Percentiles rank a stretch among this genome's conserved stretches.
Conservation (phyloP, 2,113 vertebrate species). For the Salvelinus fontinalis region DNA sequence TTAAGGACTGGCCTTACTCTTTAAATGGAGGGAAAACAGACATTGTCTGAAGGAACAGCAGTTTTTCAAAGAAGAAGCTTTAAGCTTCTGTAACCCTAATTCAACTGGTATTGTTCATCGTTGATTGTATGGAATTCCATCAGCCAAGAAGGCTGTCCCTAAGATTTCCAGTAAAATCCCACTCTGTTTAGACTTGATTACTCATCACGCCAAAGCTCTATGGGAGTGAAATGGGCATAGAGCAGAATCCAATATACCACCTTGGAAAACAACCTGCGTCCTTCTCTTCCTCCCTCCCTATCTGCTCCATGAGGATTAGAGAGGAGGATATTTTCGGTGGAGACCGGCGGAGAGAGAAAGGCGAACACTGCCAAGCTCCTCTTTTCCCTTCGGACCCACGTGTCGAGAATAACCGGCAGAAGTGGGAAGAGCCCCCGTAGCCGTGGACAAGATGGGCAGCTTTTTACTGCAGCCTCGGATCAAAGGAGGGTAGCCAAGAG, state of each 20-base stretch:
- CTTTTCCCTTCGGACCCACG: conserved; percentile 27
- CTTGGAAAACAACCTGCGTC: conserved; percentile 42
- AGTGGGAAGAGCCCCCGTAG: conserved; percentile 19
- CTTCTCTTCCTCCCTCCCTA: conserved; percentile 26
- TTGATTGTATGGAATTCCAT: conserved; percentile 10
- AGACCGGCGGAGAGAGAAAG: conserved; percentile 13
- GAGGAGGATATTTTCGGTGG: conserved; percentile 49
- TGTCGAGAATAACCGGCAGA: conserved; percentile 26
- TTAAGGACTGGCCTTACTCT: not conserved
- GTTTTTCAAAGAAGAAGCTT: not conserved
- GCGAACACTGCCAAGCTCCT: conserved; percentile 45
- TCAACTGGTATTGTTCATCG: conserved; percentile 10
- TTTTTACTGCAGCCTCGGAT: conserved; percentile 39
- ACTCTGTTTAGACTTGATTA: conserved; percentile 28
- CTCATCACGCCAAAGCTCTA: conserved; percentile 30
- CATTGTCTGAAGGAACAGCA: no score
- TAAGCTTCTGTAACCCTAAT: not conserved
- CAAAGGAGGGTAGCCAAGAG: conserved; percentile 48
- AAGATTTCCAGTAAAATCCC: conserved; percentile 19
- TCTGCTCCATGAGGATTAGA: conserved; percentile 45
- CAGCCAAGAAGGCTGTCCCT: not conserved
- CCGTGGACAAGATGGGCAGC: conserved; percentile 20
- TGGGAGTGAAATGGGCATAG: conserved; percentile 29
- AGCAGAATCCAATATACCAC: conserved; percentile 41
- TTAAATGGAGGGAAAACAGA: not conserved